A percentile compares a stretch with the other conserved stretches of the same genome.
Evolutionary conservation across 2,113 vertebrate species (phyloP).

Genomic region (Thryonomys swinderianus): DNA sequence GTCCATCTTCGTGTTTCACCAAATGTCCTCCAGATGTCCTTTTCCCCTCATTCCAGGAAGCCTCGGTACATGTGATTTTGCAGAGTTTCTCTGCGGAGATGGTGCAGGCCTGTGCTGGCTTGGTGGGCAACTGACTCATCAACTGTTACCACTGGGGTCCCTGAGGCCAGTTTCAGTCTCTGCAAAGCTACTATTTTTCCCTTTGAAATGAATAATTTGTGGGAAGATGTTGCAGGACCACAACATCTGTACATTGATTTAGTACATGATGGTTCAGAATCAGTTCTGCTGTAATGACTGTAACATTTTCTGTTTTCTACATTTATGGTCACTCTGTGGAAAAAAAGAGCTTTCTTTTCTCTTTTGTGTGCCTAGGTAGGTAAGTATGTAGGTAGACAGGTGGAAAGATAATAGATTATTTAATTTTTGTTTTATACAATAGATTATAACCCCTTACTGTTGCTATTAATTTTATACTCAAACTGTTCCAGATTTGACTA

Average conservation of each 20-base stretch:
- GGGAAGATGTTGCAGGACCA: background rate
- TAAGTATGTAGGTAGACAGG: background rate
- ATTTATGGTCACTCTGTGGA: background rate
- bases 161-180: background rate
- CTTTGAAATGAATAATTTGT: conserved; percentile 9
- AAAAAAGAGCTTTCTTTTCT: background rate
- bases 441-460: background rate
- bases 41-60: background rate
- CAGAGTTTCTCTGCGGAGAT: too few species aligned
- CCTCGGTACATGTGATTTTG: too few species aligned
- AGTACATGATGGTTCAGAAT: background rate
- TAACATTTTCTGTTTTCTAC: background rate
- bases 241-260: background rate
- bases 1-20: background rate
- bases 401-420: background rate
- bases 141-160: background rate
- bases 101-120: background rate
- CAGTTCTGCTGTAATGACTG: background rate
- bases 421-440: background rate
- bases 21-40: background rate
- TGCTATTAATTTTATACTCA: background rate
- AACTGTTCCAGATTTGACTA: background rate
- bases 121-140: background rate
- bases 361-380: background rate
- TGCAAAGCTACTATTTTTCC: background rate